Percentiles rank a stretch among this genome's conserved stretches.
Conservation (phyloP, 2,797 vertebrate genomes). For the Mallotus villosus region DNA sequence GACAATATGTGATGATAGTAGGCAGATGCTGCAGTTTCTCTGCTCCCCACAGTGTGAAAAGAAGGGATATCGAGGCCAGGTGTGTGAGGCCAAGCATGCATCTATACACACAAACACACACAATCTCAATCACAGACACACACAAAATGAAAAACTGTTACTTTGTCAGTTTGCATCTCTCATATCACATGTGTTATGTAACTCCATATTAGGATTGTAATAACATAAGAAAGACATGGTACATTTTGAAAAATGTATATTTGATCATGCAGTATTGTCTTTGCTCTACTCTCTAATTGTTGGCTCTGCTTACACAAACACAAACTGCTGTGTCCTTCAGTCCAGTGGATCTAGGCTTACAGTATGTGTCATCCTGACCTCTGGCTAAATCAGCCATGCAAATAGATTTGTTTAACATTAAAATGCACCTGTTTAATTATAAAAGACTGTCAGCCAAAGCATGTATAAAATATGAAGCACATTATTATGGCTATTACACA, state of each 20-base stretch:
- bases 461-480: no score
- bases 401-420: constrained; percentile 2
- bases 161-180: no score
- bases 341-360: constrained; percentile 1
- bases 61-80: not conserved
- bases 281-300: not conserved
- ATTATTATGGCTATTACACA: no score
- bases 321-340: constrained; percentile 1
- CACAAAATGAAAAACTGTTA: not conserved
- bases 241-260: not conserved
- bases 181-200: not conserved
- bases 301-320: not conserved
- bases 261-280: no score
- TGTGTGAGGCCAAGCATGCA: not conserved
- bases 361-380: not conserved
- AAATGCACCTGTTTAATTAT: not conserved
- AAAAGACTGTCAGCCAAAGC: not conserved
- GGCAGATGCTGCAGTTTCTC: constrained; percentile 19
- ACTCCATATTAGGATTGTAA: no score
- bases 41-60: constrained; percentile 4
- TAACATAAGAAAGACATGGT: no score
- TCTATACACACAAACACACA: constrained; percentile 5
- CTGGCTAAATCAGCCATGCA: not conserved
- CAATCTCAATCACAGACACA: not conserved
- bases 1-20: constrained; percentile 11